phyloP scores from a whole-genome alignment of 2,113 vertebrate genomes.

The Indri indri region DNA sequence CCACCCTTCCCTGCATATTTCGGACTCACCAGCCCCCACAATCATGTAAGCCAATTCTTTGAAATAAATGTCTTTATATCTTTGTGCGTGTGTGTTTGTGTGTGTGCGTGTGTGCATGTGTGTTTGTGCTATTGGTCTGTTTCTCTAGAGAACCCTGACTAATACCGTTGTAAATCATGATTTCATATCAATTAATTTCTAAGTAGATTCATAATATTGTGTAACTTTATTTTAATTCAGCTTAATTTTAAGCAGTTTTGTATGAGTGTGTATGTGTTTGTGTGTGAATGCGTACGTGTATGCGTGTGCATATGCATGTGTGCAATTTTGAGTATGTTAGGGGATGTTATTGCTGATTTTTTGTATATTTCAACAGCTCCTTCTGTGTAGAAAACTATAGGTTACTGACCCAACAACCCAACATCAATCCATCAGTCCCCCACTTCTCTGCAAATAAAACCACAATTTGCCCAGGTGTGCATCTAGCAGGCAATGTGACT shows the following conservation, averaged over 20 bases:
- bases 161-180: background rate
- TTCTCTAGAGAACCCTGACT: background rate
- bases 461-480: background rate
- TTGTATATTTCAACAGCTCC: background rate
- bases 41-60: background rate
- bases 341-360: background rate
- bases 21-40: background rate
- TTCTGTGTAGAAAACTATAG: background rate
- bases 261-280: background rate
- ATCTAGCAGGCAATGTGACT: background rate
- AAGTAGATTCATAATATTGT: background rate
- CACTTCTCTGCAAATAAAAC: background rate
- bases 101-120: background rate
- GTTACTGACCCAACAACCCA: background rate
- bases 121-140: background rate
- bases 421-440: background rate
- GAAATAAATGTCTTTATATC: background rate
- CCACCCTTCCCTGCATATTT: background rate
- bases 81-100: background rate
- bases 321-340: background rate
- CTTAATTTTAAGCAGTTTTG: background rate
- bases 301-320: background rate
- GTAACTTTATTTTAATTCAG: background rate
- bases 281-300: background rate
- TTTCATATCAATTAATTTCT: background rate